These are phyloP conservation scores for Orchesellides sinensis DNA, from an alignment of 2,888 invertebrate species.

Conservation along the genomic window DNA sequence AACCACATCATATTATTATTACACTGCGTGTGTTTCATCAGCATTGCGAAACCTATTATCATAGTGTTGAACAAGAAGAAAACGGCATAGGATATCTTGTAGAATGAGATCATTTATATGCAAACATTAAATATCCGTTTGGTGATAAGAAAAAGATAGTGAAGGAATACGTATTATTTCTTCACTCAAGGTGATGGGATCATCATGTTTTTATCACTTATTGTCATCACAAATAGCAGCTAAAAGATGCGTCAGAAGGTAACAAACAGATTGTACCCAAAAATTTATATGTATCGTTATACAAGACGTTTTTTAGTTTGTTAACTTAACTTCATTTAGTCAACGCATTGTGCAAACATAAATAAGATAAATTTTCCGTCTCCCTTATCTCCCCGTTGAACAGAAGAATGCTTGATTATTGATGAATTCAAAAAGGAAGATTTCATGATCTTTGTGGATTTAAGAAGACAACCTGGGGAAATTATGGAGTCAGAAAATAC, in stretches of 20 bases:
- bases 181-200: conserved; percentile 53
- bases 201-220: conserved; percentile 40
- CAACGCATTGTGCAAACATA: background rate
- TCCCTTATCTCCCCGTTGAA: background rate
- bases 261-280: background rate
- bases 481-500: too few species aligned
- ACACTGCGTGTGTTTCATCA: background rate
- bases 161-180: conserved; percentile 42
- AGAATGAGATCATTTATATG: conserved; percentile 59
- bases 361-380: background rate
- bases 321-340: too few species aligned
- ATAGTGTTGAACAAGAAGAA: conserved; percentile 7
- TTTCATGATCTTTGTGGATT: too few species aligned
- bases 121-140: conserved; percentile 62
- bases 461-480: too few species aligned
- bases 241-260: conserved; percentile 19
- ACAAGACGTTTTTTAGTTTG: too few species aligned
- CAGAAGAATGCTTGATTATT: background rate
- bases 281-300: background rate
- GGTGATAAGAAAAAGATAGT: conserved; percentile 38
- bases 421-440: too few species aligned
- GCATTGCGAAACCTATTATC: conserved; percentile 44
- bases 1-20: background rate
- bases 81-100: background rate
- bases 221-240: conserved; percentile 44